Base-by-base conservation (phyloP, 2,113 vertebrate species). In the Poeciliopsis retropinna region DNA sequence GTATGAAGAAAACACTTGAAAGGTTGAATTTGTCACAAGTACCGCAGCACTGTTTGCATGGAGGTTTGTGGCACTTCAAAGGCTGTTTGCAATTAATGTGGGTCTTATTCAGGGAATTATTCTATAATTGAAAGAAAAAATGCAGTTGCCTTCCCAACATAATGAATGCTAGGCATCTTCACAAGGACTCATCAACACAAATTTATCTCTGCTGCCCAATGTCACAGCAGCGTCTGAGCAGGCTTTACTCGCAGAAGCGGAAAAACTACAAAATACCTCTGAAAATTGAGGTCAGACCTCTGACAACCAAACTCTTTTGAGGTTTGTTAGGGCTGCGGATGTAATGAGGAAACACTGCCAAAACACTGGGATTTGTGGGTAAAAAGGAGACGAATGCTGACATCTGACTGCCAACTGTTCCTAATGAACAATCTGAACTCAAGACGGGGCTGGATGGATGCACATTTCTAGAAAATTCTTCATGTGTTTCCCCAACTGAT, bases 351-450 rank as follows among this genome's bases (percentile, higher is more conserved):
- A 75, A 60, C 80, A 62, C 66, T 2, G 51, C 44, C 25, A 27
- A 78, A 71, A 79, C 67, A 41, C 54, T 41, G 67, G 39, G 76
- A 79, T 80, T 84, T 78, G 60, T 68, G 64, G 28, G 64, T 54
- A 70, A 76, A 57, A 70, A 71, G 29, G 44, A 85, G 74, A 73
- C 62, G 0, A 71, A 75, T 22, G 83, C 78, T 44, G 80, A 87
- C 78, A 37, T 75, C 61, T 73, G 80, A 81, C 76, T 75, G 61
- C 82, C 75, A 84, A 47, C 75, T 28, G 70, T 3, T 72, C 9
- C 76, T 89, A 87, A 87, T 85, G 75, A 85, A 83, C 78, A 75
- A 77, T 69, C 70, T 37, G 70, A 73, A 47, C 30, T n/a, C 37
- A 27, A 69, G 69, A 62, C 72, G 17, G 10, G 29, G 10, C 32